These are phyloP conservation scores for Capitella teleta DNA, from an alignment of 1,140 invertebrate species.

Conservation along the genomic window DNA sequence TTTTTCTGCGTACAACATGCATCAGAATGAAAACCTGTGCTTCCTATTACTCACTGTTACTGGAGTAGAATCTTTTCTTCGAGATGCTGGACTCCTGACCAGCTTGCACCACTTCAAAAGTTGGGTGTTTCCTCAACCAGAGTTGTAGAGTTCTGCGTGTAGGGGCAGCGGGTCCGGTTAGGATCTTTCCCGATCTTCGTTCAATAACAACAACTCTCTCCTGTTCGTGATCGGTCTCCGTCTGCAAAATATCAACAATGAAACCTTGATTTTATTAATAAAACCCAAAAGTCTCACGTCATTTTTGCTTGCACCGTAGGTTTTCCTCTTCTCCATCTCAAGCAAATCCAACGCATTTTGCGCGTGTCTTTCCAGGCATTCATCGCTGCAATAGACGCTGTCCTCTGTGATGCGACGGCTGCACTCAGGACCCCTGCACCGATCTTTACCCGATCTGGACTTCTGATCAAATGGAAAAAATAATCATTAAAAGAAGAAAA, in stretches of 20 bases:
- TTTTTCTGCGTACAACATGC: no score
- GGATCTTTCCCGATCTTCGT: constrained; percentile 59
- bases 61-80: constrained; percentile 1
- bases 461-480: no score
- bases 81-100: constrained; percentile 23
- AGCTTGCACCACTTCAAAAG: constrained; percentile 66
- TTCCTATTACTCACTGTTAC: no score
- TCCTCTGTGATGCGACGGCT: neutral
- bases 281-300: no score
- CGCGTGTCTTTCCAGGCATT: constrained; percentile 73
- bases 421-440: constrained; percentile 1
- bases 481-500: no score
- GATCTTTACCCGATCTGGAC: neutral
- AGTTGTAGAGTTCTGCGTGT: constrained; percentile 61
- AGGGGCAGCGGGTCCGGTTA: constrained; percentile 64
- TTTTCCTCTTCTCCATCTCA: constrained; percentile 20
- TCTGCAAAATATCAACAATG: no score
- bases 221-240: constrained; percentile 3
- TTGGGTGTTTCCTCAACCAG: constrained; percentile 76
- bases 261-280: no score
- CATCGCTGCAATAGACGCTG: constrained; percentile 66
- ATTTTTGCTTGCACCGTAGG: constrained; percentile 15
- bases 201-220: constrained; percentile 62
- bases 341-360: constrained; percentile 52
- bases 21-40: no score